These are phyloP conservation scores for Serilophus lunatus DNA, from an alignment of 2,113 vertebrate species.

Conservation along the genomic window DNA sequence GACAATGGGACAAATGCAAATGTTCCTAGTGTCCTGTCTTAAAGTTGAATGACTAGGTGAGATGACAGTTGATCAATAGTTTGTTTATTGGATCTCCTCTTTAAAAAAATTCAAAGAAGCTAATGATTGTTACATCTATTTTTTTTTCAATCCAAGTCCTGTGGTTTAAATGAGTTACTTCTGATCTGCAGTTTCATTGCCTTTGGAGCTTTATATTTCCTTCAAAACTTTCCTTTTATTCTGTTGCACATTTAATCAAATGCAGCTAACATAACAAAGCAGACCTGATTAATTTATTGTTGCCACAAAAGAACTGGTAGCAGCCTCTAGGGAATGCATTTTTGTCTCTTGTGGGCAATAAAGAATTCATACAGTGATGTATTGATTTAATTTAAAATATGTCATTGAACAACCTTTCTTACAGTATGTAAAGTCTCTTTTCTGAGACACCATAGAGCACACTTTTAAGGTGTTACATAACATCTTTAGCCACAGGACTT, in stretches of 20 bases:
- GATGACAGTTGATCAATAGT: not conserved
- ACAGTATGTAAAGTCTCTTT: not conserved
- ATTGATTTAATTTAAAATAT: constrained; percentile 18
- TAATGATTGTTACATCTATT: not conserved
- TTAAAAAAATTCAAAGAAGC: not conserved
- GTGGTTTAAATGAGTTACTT: not conserved
- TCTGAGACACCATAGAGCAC: not conserved
- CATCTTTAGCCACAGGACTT: not conserved
- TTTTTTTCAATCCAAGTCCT: not conserved
- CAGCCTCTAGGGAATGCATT: constrained; percentile 5
- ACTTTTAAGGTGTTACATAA: not conserved
- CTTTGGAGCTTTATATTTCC: not conserved
- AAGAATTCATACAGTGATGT: constrained; percentile 14
- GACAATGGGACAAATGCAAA: not conserved
- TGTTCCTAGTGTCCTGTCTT: not conserved
- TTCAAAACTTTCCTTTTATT: constrained; percentile 4
- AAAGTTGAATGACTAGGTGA: not conserved
- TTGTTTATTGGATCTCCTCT: not conserved
- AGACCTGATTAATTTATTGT: constrained; percentile 9
- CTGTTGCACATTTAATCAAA: constrained; percentile 4
- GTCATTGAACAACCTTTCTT: not conserved
- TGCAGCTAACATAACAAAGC: constrained; percentile 48
- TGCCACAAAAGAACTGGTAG: constrained; percentile 44
- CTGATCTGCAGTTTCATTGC: not conserved
- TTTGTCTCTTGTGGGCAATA: constrained; percentile 32